Evolutionary conservation across 2,113 vertebrate species (phyloP), one percentile per base, ranked within the genome.

Genomic region (Nothocercus julius): DNA sequence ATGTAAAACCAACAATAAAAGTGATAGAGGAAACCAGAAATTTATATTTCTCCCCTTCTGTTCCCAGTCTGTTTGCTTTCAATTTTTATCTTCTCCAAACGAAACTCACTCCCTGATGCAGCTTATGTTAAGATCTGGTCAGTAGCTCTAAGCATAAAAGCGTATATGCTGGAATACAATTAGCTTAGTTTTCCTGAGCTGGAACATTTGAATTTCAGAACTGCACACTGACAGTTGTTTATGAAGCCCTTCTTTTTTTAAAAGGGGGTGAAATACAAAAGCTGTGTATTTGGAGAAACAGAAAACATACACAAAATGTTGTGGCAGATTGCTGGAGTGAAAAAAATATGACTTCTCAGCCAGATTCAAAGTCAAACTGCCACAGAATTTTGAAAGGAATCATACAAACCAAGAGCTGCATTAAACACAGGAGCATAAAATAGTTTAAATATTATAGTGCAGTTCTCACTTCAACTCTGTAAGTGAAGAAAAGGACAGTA

Each of bases 321-420:
- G 25, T 70, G 53, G 27, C 69, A 94, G 72, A 85, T 73, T 87
- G 70, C 54, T 85, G 13, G 69, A 66, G 68, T 66, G 75, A 91
- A 93, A 92, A 96, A 72, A 90, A 86, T 78, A 49, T 73, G 78
- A 83, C 72, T 96, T 93, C 76, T 82, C 66, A 67, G 30, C 19
- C 84, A 77, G 53, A 36, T 88, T 82, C 49, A 81, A 91, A 96
- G 58, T 86, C 73, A 91, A 89, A 13, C 47, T 92, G 45, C 32
- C 92, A 76, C 44, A 77, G 87, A 80, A 93, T 84, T 88, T 40
- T 82, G 76, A 95, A 86, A 81, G 59, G 36, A 82, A 90, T 81
- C 36, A 61, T 44, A 28, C 9, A 67, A 85, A 32, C 61, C 66
- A 93, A 79, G n/a, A 89, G 36, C 28, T 91, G n/a, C 38, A 49